A percentile compares a stretch with the other conserved stretches of the same genome.
phyloP scores from a whole-genome alignment of 2,797 vertebrate genomes.

The Syngnathus acus region DNA sequence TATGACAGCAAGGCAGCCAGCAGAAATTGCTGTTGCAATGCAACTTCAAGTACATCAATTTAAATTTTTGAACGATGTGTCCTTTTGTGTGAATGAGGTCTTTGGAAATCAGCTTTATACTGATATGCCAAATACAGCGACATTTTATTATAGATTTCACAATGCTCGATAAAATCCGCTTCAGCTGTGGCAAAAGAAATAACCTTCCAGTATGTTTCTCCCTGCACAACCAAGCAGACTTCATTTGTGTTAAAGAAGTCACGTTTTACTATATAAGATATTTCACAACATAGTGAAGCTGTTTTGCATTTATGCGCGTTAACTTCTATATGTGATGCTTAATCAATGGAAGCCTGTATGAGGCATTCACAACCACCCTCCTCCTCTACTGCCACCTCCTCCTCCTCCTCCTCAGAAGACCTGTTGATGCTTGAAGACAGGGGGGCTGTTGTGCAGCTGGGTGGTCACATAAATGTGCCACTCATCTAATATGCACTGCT shows the following conservation, averaged over 20 bases:
- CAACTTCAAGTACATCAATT: slow-evolving; percentile 28
- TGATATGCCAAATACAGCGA: neutral
- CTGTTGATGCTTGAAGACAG: slow-evolving; percentile 65
- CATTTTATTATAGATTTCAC: slow-evolving; percentile 1
- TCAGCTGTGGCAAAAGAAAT: slow-evolving; percentile 1
- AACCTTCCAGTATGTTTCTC: slow-evolving; percentile 33
- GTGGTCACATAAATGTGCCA: slow-evolving; percentile 57
- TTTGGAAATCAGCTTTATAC: neutral
- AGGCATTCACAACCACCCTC: slow-evolving; percentile 23
- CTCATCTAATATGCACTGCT: slow-evolving; percentile 61
- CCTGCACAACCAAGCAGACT: slow-evolving; percentile 37
- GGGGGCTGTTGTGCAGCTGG: slow-evolving; percentile 59
- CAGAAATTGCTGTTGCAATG: slow-evolving; percentile 31
- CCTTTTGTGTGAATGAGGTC: slow-evolving; percentile 1
- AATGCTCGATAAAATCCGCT: no score
- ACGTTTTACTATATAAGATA: neutral
- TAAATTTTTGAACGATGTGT: neutral
- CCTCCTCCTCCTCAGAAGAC: slow-evolving; percentile 52
- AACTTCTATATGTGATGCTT: slow-evolving; percentile 36
- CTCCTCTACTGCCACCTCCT: slow-evolving; percentile 22
- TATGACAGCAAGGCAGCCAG: slow-evolving; percentile 55
- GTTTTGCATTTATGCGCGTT: slow-evolving; percentile 15
- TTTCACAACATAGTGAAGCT: slow-evolving; percentile 13
- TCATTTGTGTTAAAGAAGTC: slow-evolving; percentile 1
- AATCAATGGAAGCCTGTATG: slow-evolving; percentile 63